Conservation (phyloP, 2,113 vertebrate species). For the Hystrix cristata region DNA sequence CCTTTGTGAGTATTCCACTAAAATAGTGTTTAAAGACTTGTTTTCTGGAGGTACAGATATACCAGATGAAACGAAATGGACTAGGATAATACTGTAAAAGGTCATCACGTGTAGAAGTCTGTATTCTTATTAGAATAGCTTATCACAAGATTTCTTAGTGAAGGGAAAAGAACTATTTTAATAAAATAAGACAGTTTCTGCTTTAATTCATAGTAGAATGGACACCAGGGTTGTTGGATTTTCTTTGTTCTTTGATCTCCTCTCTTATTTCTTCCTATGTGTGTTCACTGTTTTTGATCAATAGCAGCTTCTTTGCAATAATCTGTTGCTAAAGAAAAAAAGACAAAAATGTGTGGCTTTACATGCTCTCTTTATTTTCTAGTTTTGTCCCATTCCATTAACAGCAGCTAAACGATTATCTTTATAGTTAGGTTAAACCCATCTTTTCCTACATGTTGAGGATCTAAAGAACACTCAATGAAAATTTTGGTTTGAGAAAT, state of each 20-base stretch:
- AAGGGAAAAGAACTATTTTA: not conserved
- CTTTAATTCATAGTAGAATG: not conserved
- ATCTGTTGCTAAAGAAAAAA: slow-evolving; percentile 61
- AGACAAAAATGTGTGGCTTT: slow-evolving; percentile 71
- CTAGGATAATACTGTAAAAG: not conserved
- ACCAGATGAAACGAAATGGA: not conserved
- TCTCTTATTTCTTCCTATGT: slow-evolving; percentile 56
- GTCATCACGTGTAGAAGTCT: not conserved
- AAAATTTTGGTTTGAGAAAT: slow-evolving; percentile 56
- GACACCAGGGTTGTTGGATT: not conserved
- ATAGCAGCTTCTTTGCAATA: slow-evolving; percentile 57
- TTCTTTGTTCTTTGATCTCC: slow-evolving; percentile 23
- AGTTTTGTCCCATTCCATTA: slow-evolving; percentile 38
- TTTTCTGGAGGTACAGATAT: not conserved
- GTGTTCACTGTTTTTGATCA: slow-evolving; percentile 72
- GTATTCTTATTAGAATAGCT: not conserved
- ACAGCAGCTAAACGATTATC: slow-evolving; percentile 4
- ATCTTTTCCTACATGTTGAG: not conserved
- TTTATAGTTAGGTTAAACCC: slow-evolving; percentile 10
- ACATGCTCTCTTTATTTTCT: slow-evolving; percentile 72
- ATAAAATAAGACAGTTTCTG: not conserved
- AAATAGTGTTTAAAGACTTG: not conserved
- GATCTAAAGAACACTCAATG: slow-evolving; percentile 18
- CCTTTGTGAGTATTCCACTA: not conserved
- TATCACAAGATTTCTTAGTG: not conserved